A percentile compares a stretch with the other conserved stretches of the same genome.
These are phyloP conservation scores for Aplysina aerophoba DNA, from an alignment of 37 sponge, comb jelly and placozoan species.

Conservation along the genomic window DNA sequence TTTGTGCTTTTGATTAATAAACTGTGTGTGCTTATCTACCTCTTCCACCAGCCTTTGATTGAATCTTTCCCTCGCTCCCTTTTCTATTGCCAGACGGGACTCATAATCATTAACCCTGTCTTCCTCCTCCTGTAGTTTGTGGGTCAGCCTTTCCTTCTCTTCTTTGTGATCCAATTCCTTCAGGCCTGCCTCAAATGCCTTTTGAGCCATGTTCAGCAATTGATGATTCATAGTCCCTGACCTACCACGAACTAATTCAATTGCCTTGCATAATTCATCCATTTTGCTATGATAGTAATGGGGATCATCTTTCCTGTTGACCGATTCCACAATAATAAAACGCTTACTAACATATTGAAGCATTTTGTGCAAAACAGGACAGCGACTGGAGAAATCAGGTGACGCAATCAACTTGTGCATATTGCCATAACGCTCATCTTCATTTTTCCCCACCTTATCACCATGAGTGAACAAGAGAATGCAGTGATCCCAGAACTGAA, in stretches of 20 bases:
- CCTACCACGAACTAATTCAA: background rate
- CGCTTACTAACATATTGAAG: background rate
- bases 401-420: background rate
- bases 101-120: too few relatives aligned
- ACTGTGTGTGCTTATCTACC: too few relatives aligned
- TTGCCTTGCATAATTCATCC: conserved; percentile 15
- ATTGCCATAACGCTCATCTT: background rate
- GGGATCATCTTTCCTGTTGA: background rate
- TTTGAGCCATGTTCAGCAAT: background rate
- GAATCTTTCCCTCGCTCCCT: background rate
- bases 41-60: background rate
- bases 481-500: conserved; percentile 11
- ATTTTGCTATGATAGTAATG: background rate
- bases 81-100: background rate
- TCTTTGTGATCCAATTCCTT: too few relatives aligned
- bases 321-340: conserved; percentile 19
- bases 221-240: background rate
- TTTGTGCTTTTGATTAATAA: too few relatives aligned
- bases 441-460: background rate
- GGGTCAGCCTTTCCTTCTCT: too few relatives aligned
- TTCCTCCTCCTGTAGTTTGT: too few relatives aligned
- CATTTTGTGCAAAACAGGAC: conserved; percentile 10
- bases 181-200: background rate
- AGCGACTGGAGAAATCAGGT: background rate
- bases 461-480: conserved; percentile 31